A percentile compares a stretch with the other conserved stretches of the same genome.
Conservation (phyloP, 2,113 vertebrate genomes). For the Nymphicus hollandicus region DNA sequence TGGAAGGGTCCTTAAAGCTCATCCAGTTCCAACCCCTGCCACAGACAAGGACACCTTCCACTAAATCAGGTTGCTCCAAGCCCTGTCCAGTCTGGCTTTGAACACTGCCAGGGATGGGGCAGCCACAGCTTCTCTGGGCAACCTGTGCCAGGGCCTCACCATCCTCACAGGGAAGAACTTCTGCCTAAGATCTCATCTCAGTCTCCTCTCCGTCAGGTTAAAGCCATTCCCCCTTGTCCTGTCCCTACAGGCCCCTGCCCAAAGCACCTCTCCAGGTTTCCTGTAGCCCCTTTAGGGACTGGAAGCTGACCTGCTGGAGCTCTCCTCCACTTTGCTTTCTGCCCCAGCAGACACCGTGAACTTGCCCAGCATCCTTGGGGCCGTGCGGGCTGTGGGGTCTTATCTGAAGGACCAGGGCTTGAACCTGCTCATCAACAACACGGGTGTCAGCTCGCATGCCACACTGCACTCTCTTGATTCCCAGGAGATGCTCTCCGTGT, state of each 20-base stretch:
- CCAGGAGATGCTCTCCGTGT: not conserved
- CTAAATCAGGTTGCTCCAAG: no score
- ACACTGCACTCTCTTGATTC: not conserved
- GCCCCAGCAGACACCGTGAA: not conserved
- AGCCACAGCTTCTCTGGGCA: no score
- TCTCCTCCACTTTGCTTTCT: not conserved
- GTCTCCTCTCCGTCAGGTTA: no score
- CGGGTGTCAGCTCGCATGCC: not conserved
- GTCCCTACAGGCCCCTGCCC: not conserved
- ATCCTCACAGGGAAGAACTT: no score
- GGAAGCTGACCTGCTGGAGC: not conserved
- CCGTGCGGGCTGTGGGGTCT: not conserved
- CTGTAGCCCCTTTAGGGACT: not conserved
- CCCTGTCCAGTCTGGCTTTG: no score
- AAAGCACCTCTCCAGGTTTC: not conserved
- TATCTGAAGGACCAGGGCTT: slow-evolving; percentile 43
- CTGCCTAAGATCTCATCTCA: no score
- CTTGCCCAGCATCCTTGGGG: not conserved
- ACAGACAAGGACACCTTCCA: no score
- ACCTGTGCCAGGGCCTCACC: no score
- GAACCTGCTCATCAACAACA: slow-evolving; percentile 64
- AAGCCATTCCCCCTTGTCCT: no score
- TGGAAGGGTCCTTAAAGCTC: no score
- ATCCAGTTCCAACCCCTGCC: no score
- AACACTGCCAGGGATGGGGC: no score